phyloP scores from a whole-genome alignment of 2,113 vertebrate species.

The Plecturocebus donacophilus region DNA sequence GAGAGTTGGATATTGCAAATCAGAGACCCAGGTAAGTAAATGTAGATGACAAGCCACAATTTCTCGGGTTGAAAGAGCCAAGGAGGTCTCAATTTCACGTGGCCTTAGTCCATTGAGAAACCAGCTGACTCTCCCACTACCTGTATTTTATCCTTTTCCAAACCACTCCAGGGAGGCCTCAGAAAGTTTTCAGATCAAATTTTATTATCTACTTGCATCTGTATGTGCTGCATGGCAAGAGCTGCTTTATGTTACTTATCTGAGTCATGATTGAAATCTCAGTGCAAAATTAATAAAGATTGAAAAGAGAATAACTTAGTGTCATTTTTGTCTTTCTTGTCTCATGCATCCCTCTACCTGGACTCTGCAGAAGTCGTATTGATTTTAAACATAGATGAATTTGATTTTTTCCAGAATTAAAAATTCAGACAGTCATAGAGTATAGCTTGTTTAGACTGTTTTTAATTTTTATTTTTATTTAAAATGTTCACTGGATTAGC shows the following conservation, averaged over 20 bases:
- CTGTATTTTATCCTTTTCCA: too few relatives aligned
- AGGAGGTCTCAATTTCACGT: accelerated
- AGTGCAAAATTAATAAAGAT: accelerated
- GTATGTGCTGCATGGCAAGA: accelerated
- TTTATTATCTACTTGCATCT: background rate
- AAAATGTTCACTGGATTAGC: background rate
- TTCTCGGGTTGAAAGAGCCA: background rate
- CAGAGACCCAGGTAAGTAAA: background rate
- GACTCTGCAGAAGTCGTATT: background rate
- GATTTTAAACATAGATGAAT: background rate
- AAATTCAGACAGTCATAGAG: background rate
- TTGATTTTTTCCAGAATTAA: background rate
- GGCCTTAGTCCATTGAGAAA: too few relatives aligned
- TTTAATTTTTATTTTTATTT: background rate
- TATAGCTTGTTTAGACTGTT: background rate
- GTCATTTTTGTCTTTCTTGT: background rate
- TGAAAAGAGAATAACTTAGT: accelerated
- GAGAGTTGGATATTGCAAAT: accelerated
- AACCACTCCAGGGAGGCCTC: background rate
- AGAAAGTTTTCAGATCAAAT: background rate
- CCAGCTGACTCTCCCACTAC: background rate
- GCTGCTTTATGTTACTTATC: background rate
- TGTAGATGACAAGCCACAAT: background rate
- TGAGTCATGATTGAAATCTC: background rate
- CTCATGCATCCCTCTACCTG: too few relatives aligned